Base-by-base conservation (phyloP, 2,888 invertebrate species). In the Calameuta pallipes region DNA sequence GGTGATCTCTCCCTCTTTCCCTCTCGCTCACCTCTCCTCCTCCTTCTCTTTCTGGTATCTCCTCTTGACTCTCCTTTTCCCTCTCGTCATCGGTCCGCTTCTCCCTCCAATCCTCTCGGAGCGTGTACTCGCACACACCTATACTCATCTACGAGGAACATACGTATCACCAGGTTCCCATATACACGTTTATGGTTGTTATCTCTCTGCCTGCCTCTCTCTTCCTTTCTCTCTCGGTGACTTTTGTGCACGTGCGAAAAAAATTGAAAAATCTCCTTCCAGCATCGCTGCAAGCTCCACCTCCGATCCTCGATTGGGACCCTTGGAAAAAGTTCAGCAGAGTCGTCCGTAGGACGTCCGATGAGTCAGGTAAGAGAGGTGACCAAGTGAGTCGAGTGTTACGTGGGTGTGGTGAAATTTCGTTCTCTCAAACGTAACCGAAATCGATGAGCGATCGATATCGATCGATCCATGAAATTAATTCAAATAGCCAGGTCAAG, bases 1-100 rank as follows among this genome's bases (percentile, higher is more conserved):
- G 87, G 86, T 85, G 85, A 86, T 86, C 82, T 85, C 84, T 36
- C 71, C 79, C 74, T 11, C 37, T 75, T 75, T 74, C 73, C 76
- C 69, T 75, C 78, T 75, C 73, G 35, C 78, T 33, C 78, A 31
- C 77, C 73, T 71, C 34, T 34, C 71, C 70, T 74, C 80, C 75
- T 74, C 80, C 78, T 73, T 30, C 73, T 76, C 75, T 69, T 82
- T 78, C 76, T 77, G 75, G 78, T 79, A 77, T 35, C 75, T 70
- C 81, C 77, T 73, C 69, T 41, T 76, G 15, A 56, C 41, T 73
- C 31, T 56, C 76, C 68, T 78, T 77, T 78, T 77, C 73, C 73
- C 56, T 70, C 75, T 77, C 75, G 71, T 33, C 30, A 74, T 11
- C 68, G 34, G 73, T 37, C 77, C 73, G 34, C 12, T 77, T 68